These are phyloP conservation scores for Halichondria panicea DNA, from an alignment of 37 sponge, comb jelly and placozoan species.

Conservation along the genomic window DNA sequence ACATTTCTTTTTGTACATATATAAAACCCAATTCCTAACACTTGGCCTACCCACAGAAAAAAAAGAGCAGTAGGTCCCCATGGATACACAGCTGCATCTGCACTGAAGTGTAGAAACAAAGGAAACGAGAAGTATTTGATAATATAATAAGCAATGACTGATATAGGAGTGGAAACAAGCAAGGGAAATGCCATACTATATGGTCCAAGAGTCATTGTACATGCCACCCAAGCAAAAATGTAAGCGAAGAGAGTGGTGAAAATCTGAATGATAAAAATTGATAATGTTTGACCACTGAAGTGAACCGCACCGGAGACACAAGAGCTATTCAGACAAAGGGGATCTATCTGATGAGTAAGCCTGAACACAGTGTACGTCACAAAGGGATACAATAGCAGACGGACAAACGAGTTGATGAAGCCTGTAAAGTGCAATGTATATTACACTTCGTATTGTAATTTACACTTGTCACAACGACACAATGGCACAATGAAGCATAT, in stretches of 20 bases:
- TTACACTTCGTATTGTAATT: no score
- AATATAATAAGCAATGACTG: constrained; percentile 13
- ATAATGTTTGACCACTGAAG: background rate
- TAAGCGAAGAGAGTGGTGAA: constrained; percentile 54
- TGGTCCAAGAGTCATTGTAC: constrained; percentile 42
- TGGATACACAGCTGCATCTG: background rate
- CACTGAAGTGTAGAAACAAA: constrained; percentile 3
- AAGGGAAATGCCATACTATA: constrained; percentile 55
- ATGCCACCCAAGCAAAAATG: constrained; percentile 42
- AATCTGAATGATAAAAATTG: constrained; percentile 45
- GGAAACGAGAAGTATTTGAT: background rate
- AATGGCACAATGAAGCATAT: no score
- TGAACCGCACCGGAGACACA: constrained; percentile 1
- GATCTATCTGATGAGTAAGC: constrained; percentile 22
- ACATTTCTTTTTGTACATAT: constrained; percentile 47
- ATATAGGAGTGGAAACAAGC: constrained; percentile 54
- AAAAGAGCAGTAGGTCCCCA: constrained; percentile 9
- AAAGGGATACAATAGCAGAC: constrained; percentile 57
- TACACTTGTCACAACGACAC: no score
- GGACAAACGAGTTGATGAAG: constrained; percentile 50
- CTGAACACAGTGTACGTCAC: constrained; percentile 43
- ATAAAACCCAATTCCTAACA: constrained; percentile 43
- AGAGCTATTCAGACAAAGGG: constrained; percentile 15
- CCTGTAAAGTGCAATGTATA: no score
- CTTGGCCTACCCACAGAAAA: constrained; percentile 58